These are phyloP conservation scores for Equus przewalskii DNA, from an alignment of 2,113 vertebrate genomes.

Conservation along the genomic window DNA sequence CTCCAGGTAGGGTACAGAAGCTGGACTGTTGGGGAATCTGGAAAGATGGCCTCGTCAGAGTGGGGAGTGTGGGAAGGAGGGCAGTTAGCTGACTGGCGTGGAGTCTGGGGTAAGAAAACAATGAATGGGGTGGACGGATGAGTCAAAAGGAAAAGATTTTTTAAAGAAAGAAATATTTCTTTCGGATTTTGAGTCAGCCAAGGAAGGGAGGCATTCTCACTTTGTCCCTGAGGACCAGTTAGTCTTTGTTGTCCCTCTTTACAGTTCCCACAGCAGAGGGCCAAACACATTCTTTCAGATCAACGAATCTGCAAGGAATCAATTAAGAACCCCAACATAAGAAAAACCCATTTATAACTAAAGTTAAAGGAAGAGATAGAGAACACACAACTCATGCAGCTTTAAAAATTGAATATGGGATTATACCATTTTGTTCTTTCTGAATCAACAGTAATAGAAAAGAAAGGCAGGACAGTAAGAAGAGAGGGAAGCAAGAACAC, in stretches of 20 bases:
- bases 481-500: not conserved
- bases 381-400: not conserved
- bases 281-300: not conserved
- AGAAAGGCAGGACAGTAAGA: not conserved
- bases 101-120: not conserved
- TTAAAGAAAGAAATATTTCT: not conserved
- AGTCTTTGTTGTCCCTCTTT: not conserved
- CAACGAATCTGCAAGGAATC: not conserved
- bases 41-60: not conserved
- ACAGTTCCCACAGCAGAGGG: not conserved
- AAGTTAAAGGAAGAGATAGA: not conserved
- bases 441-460: not conserved
- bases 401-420: not conserved
- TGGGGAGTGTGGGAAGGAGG: not conserved
- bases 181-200: slow-evolving; percentile 6
- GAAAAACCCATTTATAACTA: not conserved
- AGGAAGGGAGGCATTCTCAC: not conserved
- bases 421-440: not conserved
- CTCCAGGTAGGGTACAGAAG: not conserved
- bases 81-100: too few species aligned
- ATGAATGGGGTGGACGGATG: not conserved
- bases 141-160: not conserved
- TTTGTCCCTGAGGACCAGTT: not conserved
- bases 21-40: not conserved
- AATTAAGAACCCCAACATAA: not conserved